phyloP scores from a whole-genome alignment of 2,797 vertebrate genomes.

The Amblyraja radiata region DNA sequence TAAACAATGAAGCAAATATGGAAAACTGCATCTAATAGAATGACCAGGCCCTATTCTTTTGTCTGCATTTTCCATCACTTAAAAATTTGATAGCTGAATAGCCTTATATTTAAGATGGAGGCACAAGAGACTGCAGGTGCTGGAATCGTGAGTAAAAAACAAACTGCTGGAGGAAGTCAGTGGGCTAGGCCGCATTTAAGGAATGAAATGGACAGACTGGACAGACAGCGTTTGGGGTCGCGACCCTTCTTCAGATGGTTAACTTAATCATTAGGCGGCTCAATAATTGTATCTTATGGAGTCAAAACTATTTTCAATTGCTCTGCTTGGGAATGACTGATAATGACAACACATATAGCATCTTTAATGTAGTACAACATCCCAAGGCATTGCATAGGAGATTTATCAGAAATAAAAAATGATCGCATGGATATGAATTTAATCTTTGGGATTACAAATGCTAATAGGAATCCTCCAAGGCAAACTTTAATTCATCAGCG shows the following conservation, averaged over 20 bases:
- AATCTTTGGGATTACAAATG: not conserved
- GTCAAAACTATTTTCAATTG: not conserved
- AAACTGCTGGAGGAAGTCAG: no score
- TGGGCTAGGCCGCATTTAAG: no score
- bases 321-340: not conserved
- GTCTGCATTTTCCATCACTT: not conserved
- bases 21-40: not conserved
- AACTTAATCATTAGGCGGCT: not conserved
- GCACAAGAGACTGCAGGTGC: no score
- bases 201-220: no score
- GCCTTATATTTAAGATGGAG: not conserved
- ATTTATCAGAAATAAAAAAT: not conserved
- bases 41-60: not conserved
- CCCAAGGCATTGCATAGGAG: not conserved
- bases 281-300: not conserved
- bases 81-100: not conserved
- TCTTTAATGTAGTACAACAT: not conserved
- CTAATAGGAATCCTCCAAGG: not conserved
- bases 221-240: no score
- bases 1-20: no score
- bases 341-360: not conserved
- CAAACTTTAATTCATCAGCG: conserved; percentile 5
- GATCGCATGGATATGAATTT: not conserved
- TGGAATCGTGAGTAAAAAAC: no score
- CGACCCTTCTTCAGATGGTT: no score